phyloP scores from a whole-genome alignment of 2,888 invertebrate species.

The Harpalus rubripes region DNA sequence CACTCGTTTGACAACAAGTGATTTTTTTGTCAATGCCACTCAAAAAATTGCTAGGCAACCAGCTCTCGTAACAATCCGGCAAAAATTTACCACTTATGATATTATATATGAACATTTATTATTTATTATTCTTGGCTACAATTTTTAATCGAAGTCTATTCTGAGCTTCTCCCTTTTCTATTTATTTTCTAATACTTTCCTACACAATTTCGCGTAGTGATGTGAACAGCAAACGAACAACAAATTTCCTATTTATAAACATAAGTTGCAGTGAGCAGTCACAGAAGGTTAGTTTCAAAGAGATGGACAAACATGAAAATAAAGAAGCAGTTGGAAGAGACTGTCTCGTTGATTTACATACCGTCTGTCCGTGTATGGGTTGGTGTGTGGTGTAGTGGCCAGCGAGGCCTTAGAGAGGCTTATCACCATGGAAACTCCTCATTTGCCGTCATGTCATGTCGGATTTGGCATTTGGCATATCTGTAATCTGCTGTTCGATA shows the following conservation, averaged over 20 bases:
- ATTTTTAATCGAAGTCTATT: background rate
- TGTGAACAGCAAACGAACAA: background rate
- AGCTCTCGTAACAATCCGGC: no score
- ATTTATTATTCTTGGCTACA: no score
- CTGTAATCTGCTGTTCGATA: conserved; percentile 57
- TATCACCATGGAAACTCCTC: conserved; percentile 60
- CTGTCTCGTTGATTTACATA: conserved; percentile 47
- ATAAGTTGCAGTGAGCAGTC: conserved; percentile 46
- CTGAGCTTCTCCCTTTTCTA: background rate
- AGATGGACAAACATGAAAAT: conserved; percentile 53
- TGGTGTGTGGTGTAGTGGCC: conserved; percentile 18
- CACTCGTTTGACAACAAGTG: no score
- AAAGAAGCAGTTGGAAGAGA: conserved; percentile 30
- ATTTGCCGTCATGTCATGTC: conserved; percentile 58
- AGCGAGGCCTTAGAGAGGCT: conserved; percentile 53
- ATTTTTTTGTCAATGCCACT: no score
- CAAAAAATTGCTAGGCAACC: no score
- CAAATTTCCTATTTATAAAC: conserved; percentile 54
- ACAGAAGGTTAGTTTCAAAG: conserved; percentile 49
- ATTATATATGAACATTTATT: no score
- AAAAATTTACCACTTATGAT: no score
- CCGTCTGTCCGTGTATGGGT: conserved; percentile 7
- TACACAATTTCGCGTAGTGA: no score
- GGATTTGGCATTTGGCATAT: conserved; percentile 58
- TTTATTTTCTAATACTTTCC: conserved; percentile 7